Evolutionary conservation across 1,140 invertebrate species (phyloP).

Genomic region (Eubasilissa regina): DNA sequence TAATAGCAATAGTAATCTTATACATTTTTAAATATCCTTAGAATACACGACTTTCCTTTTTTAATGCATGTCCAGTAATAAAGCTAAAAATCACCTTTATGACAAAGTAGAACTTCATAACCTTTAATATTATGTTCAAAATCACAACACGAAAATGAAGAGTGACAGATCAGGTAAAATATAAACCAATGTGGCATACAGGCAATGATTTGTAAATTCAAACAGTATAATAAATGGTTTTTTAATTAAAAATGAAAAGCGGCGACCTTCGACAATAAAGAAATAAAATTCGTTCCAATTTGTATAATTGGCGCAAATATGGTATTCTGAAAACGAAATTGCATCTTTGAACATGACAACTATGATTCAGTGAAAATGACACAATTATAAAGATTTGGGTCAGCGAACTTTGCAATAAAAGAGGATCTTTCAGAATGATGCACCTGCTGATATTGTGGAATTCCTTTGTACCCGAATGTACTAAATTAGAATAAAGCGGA

Average conservation of each 20-base stretch:
- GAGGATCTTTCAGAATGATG: slow-evolving; percentile 1
- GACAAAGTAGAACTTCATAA: too few species aligned
- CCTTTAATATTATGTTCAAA: too few species aligned
- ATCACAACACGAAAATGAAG: too few species aligned
- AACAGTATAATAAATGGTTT: too few species aligned
- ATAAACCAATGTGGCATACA: too few species aligned
- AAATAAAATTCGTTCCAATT: background rate
- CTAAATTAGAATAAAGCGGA: slow-evolving; percentile 32
- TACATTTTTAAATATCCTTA: too few species aligned
- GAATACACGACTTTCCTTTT: too few species aligned
- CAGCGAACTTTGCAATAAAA: slow-evolving; percentile 36
- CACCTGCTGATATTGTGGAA: slow-evolving; percentile 7
- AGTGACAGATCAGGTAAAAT: too few species aligned
- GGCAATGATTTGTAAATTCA: too few species aligned
- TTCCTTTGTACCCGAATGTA: slow-evolving; percentile 35
- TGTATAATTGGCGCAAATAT: slow-evolving; percentile 19
- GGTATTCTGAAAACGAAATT: slow-evolving; percentile 22
- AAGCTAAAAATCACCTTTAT: too few species aligned
- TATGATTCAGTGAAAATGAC: slow-evolving; percentile 30
- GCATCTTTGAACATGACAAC: slow-evolving; percentile 40
- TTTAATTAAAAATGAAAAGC: slow-evolving; percentile 16
- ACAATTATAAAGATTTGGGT: slow-evolving; percentile 32
- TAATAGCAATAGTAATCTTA: too few species aligned
- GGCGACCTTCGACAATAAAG: slow-evolving; percentile 30
- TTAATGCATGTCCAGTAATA: too few species aligned